A percentile compares a stretch with the other conserved stretches of the same genome.
Conservation (phyloP, 2,888 invertebrate species). For the Phengaris alcon region DNA sequence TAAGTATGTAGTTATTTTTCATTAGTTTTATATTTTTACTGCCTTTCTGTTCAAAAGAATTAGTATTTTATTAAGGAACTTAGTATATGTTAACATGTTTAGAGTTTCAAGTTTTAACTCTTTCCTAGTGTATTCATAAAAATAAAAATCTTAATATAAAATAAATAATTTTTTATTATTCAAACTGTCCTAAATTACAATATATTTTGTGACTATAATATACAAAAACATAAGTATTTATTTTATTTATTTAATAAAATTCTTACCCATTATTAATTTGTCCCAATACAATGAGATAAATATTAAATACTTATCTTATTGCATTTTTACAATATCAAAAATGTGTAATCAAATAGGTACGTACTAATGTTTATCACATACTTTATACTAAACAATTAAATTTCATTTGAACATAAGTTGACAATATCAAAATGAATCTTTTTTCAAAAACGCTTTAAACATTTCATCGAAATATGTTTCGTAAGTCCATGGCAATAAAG, state of each 20-base stretch:
- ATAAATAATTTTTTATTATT: neutral
- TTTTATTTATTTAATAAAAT: no score
- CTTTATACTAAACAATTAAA: neutral
- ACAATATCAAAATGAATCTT: slow-evolving; percentile 35
- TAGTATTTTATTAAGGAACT: neutral
- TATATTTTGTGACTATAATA: slow-evolving; percentile 2
- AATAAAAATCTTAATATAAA: slow-evolving; percentile 4
- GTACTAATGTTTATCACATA: neutral
- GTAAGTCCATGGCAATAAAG: slow-evolving; percentile 70
- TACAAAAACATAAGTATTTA: no score
- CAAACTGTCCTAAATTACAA: neutral
- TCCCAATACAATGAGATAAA: neutral
- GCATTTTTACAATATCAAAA: no score
- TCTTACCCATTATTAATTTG: neutral
- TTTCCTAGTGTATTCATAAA: slow-evolving; percentile 1
- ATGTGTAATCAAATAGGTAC: no score
- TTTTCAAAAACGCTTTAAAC: slow-evolving; percentile 64
- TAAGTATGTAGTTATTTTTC: slow-evolving; percentile 22
- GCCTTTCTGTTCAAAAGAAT: slow-evolving; percentile 5
- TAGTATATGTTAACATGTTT: neutral
- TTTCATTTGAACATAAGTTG: neutral
- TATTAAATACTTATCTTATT: no score
- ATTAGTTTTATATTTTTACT: slow-evolving; percentile 25
- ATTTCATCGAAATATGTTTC: slow-evolving; percentile 69
- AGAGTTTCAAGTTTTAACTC: neutral